Evolutionary conservation across 1,140 invertebrate genomes (phyloP).

Genomic region (Heliothis virescens): DNA sequence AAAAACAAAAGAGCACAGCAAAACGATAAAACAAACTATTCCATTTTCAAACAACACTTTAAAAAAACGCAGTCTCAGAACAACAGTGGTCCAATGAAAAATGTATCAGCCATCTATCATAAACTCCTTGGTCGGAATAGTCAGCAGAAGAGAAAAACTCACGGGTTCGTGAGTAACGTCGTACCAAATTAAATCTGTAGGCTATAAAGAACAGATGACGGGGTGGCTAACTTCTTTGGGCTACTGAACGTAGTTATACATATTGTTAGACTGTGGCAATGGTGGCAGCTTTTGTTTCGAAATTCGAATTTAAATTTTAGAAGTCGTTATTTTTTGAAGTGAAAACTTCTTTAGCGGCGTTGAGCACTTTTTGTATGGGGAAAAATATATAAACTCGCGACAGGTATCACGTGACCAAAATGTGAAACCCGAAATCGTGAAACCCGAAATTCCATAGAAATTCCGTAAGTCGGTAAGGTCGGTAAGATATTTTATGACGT

Average conservation of each 20-base stretch:
- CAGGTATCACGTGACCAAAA: too few species aligned
- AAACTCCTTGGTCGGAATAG: conserved; percentile 71
- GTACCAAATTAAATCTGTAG: conserved; percentile 75
- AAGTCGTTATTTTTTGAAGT: too few species aligned
- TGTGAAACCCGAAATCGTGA: too few species aligned
- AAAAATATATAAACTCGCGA: too few species aligned
- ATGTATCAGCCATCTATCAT: conserved; percentile 78
- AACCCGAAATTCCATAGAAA: too few species aligned
- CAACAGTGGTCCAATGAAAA: conserved; percentile 68
- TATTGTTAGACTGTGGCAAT: neutral
- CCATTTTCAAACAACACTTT: neutral
- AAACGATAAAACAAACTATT: neutral
- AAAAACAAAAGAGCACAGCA: too few species aligned
- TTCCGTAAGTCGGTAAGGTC: too few species aligned
- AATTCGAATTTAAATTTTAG: too few species aligned
- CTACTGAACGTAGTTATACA: neutral
- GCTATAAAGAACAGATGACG: conserved; percentile 80
- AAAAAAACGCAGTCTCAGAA: conserved; percentile 15
- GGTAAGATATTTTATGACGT: too few species aligned
- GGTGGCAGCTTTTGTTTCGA: too few species aligned
- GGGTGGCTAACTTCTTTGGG: conserved; percentile 58
- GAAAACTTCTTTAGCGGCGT: too few species aligned
- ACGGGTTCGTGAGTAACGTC: conserved; percentile 75
- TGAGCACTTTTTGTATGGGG: too few species aligned
- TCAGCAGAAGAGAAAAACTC: conserved; percentile 72